A percentile compares a stretch with the other conserved stretches of the same genome.
Conservation (phyloP, 2,888 invertebrate species). For the Tholera decimalis region DNA sequence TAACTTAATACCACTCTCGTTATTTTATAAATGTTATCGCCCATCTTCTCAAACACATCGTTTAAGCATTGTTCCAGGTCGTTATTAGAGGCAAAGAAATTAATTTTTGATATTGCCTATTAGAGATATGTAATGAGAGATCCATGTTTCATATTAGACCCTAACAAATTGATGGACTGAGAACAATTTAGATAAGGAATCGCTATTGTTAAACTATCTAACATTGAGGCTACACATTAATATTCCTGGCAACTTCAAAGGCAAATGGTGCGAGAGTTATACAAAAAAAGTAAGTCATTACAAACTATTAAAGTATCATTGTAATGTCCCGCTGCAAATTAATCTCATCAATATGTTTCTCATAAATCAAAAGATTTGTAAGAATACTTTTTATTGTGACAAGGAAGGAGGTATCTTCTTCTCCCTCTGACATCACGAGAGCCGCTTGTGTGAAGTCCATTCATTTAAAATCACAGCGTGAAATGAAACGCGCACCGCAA, state of each 20-base stretch:
- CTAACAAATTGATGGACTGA: constrained; percentile 51
- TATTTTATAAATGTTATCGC: constrained; percentile 18
- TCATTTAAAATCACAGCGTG: constrained; percentile 65
- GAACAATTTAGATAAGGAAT: constrained; percentile 64
- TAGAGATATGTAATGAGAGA: constrained; percentile 41
- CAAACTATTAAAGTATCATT: constrained; percentile 68
- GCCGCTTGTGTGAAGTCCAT: constrained; percentile 61
- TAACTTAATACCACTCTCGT: constrained; percentile 37
- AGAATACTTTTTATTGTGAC: constrained; percentile 67
- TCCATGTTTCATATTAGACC: constrained; percentile 42
- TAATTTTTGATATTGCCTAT: constrained; percentile 47
- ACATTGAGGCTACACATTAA: constrained; percentile 49
- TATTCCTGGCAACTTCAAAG: constrained; percentile 55
- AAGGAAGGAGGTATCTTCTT: constrained; percentile 60
- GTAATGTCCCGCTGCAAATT: constrained; percentile 70
- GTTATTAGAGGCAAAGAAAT: constrained; percentile 26
- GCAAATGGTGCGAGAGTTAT: constrained; percentile 39
- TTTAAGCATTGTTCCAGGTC: constrained; percentile 27
- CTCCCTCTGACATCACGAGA: constrained; percentile 65
- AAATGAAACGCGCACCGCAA: constrained; percentile 68
- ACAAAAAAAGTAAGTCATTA: constrained; percentile 71
- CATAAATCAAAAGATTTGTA: constrained; percentile 59
- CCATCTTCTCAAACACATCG: constrained; percentile 26
- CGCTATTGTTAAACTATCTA: constrained; percentile 52
- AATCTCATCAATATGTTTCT: constrained; percentile 69